Percentiles rank a stretch among this genome's conserved stretches.
phyloP scores from a whole-genome alignment of 2,797 vertebrate species.

The Spinibarbus caldwelli region DNA sequence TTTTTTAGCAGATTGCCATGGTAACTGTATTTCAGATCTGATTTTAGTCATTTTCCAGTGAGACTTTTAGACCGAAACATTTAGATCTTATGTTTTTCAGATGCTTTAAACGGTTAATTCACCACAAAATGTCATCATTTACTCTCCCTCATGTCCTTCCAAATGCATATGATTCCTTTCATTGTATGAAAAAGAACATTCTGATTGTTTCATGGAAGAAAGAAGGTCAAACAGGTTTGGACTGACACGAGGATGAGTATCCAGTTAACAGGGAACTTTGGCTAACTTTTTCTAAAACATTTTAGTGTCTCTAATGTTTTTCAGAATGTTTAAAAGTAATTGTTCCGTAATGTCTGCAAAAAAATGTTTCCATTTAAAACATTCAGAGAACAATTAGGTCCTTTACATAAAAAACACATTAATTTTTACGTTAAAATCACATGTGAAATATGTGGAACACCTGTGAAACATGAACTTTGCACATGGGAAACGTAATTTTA shows the following conservation, averaged over 20 bases:
- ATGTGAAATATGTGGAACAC: not conserved
- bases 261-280: not conserved
- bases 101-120: not conserved
- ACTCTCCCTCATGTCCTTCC: not conserved
- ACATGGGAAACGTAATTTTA: not conserved
- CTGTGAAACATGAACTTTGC: not conserved
- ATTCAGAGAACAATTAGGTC: not conserved
- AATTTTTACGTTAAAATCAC: not conserved
- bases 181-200: not conserved
- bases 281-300: not conserved
- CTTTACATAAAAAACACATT: not conserved
- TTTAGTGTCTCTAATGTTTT: not conserved
- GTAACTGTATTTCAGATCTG: slow-evolving; percentile 23
- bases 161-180: not conserved
- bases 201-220: not conserved
- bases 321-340: not conserved
- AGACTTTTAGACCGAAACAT: not conserved
- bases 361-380: not conserved
- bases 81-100: not conserved
- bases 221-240: too few relatives aligned
- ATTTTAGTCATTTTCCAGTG: not conserved
- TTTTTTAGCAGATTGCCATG: slow-evolving; percentile 42
- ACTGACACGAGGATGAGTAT: not conserved
- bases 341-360: not conserved
- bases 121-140: not conserved